Evolutionary conservation across 1,140 invertebrate genomes (phyloP).

Genomic region (Alviniconcha marisindica): DNA sequence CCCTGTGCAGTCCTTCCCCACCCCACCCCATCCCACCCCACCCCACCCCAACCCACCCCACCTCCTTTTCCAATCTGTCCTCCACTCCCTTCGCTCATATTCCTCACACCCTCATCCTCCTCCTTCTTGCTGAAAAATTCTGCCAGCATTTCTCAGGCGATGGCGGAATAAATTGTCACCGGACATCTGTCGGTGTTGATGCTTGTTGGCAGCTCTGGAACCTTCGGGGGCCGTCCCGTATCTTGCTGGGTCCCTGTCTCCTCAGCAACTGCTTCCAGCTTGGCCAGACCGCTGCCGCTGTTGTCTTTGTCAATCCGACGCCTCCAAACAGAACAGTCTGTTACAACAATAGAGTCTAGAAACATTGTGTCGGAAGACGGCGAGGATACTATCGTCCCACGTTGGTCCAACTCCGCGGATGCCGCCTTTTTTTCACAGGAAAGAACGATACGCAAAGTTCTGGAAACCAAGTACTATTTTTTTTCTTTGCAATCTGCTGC

Average conservation of each 20-base stretch:
- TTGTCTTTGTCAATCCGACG: neutral
- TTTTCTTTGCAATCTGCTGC: no score
- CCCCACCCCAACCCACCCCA: neutral
- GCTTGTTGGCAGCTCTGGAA: neutral
- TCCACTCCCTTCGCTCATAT: neutral
- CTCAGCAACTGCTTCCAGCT: no score
- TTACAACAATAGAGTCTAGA: neutral
- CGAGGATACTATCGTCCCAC: no score
- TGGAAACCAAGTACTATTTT: no score
- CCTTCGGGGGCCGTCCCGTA: no score
- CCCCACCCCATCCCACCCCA: neutral
- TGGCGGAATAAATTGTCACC: conserved; percentile 23
- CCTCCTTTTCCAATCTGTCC: neutral
- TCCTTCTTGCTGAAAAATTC: neutral
- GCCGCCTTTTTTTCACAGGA: no score
- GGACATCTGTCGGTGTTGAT: conserved; percentile 42
- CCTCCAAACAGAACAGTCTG: neutral
- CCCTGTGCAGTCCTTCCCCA: neutral
- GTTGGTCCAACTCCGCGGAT: no score
- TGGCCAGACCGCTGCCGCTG: neutral
- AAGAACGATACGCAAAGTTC: no score
- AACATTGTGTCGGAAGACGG: no score
- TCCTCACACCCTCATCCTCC: neutral
- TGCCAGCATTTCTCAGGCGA: conserved; percentile 28
- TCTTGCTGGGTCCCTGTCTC: neutral